These are phyloP conservation scores for Malurus elegans DNA, from an alignment of 2,113 vertebrate genomes.

Conservation along the genomic window DNA sequence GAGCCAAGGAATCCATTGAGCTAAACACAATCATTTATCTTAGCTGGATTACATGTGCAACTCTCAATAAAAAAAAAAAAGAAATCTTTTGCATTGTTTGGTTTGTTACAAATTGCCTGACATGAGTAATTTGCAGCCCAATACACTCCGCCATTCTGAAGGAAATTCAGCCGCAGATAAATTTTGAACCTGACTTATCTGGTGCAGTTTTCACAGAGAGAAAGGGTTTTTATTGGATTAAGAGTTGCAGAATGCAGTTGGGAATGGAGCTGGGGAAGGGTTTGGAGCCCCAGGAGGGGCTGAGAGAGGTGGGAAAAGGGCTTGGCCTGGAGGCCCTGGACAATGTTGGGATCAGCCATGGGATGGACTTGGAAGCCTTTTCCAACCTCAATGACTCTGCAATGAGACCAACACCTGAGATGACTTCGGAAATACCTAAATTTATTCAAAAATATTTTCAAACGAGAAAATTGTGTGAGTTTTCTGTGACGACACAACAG, in stretches of 20 bases:
- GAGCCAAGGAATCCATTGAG: conserved; percentile 25
- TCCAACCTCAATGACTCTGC: not conserved
- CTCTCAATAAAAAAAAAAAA: not conserved
- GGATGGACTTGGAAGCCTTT: rapidly evolving
- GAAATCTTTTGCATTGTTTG: not conserved
- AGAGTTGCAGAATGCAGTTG: not conserved
- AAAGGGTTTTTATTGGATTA: not conserved
- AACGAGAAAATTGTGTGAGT: not conserved
- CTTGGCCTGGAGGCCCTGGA: not conserved
- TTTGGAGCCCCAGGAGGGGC: rapidly evolving
- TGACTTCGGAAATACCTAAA: not conserved
- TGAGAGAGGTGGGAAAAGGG: not conserved
- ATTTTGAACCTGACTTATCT: not conserved
- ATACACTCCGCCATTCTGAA: not conserved
- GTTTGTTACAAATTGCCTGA: not conserved
- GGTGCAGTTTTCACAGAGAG: not conserved
- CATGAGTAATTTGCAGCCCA: not conserved
- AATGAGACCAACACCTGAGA: too few species aligned
- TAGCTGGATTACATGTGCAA: not conserved
- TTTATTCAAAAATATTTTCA: not conserved
- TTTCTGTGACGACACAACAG: rapidly evolving
- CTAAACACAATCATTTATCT: conserved; percentile 30
- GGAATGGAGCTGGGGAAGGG: not conserved
- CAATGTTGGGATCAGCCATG: rapidly evolving
- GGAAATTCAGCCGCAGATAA: not conserved